These are phyloP conservation scores for Drosophila lacteicornis DNA, from an alignment of 1,140 invertebrate genomes.

Conservation along the genomic window DNA sequence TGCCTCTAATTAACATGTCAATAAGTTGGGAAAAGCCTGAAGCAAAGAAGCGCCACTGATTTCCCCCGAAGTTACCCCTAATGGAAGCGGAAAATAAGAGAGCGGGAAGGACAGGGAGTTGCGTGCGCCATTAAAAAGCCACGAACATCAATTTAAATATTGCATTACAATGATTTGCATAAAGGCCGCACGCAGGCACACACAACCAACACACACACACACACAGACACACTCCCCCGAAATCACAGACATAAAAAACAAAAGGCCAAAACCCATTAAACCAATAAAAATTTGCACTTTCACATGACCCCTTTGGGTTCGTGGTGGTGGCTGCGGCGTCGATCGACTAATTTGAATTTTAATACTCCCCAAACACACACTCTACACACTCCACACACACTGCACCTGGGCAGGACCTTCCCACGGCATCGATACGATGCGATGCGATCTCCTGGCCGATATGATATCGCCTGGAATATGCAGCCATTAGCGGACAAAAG, in stretches of 20 bases:
- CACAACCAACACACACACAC: conserved; percentile 5
- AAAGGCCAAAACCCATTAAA: conserved; percentile 58
- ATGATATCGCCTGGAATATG: neutral
- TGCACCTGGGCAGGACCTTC: conserved; percentile 51
- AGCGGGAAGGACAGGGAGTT: conserved; percentile 28
- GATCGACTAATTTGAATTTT: conserved; percentile 73
- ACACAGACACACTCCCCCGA: conserved; percentile 40
- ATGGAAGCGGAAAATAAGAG: conserved; percentile 19
- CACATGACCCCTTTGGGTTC: conserved; percentile 65
- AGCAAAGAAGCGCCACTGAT: conserved; percentile 6
- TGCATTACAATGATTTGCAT: conserved; percentile 82
- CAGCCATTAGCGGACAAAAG: conserved; percentile 43
- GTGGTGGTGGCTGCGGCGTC: conserved; percentile 38
- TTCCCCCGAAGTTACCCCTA: conserved; percentile 21
- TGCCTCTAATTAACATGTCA: conserved; percentile 42
- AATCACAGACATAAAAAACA: conserved; percentile 47
- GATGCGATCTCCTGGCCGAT: neutral
- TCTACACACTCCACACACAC: conserved; percentile 1
- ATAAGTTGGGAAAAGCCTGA: conserved; percentile 25
- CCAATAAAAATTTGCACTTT: conserved; percentile 81
- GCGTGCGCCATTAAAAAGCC: conserved; percentile 75
- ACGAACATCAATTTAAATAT: conserved; percentile 81
- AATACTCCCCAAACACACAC: conserved; percentile 9
- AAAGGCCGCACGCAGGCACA: conserved; percentile 52
- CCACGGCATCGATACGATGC: conserved; percentile 73